Evolutionary conservation across 2,797 vertebrate species (phyloP), one percentile per base, ranked within the genome.

Genomic region (Premnoplex brunnescens): DNA sequence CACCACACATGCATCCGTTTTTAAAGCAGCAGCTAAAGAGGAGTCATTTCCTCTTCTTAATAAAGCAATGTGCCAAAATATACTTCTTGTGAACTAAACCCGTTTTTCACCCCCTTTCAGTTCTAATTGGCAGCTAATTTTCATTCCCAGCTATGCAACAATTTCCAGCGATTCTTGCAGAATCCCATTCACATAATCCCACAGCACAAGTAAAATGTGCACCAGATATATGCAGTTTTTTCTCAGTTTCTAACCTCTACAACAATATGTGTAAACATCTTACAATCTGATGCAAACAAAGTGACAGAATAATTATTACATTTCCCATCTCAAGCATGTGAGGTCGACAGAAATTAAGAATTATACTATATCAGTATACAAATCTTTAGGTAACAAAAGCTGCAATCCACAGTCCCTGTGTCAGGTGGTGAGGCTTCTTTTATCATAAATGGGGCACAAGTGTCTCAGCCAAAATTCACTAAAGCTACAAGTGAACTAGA

Each of bases 21-120:
- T 74, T 46, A 68, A 90, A 90, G 72, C 24, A 91, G 81, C 11
- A 84, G 49, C 55, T 77, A 48, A 51, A 74, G 32, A 78, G 88
- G 52, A 91, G 52, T 86, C 19, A 91, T 86, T 94, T 95, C 86
- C 80, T 93, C 84, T 85, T 66, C 4, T 22, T 34, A 79, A 81
- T 55, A 69, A 34, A 81, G 66, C 51, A 76, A 17, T 22, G 68
- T 44, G 55, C 8, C 36, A 66, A 92, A 91, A 89, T 11, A 36
- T 0, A 71, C 32, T 68, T 84, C 2, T 62, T 55, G 56, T 68
- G 71, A 90, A 84, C 28, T 23, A 77, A 82, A 91, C n/a, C 5
- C 0, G 30, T 21, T 67, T 76, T 43, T 72, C 44, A 67, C 2
- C 1, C 20, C 18, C 14, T 41, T 80, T 90, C 56, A 60, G 20